Evolutionary conservation across 2,888 invertebrate genomes (phyloP).

Genomic region (Dichetophora obliterata): DNA sequence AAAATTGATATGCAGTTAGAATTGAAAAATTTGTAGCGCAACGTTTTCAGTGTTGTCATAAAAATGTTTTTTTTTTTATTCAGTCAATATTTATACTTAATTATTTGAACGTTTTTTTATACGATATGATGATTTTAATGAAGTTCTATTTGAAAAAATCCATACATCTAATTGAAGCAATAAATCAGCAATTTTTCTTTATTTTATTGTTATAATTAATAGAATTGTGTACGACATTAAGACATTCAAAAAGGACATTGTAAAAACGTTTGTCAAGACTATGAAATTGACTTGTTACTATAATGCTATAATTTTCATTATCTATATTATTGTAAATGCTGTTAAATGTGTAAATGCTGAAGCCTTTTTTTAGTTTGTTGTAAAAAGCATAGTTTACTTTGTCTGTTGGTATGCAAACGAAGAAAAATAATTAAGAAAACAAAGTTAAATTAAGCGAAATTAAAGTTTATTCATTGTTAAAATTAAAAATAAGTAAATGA

Average conservation of each 20-base stretch:
- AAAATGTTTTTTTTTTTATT: no score
- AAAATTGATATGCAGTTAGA: no score
- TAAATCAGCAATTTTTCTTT: constrained; percentile 20
- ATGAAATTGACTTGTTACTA: constrained; percentile 11
- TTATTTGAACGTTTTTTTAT: constrained; percentile 26
- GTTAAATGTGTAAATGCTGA: neutral
- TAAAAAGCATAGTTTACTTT: neutral
- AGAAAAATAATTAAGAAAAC: neutral
- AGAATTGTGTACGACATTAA: neutral
- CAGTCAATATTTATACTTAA: constrained; percentile 19
- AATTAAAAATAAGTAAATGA: neutral
- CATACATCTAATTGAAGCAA: no score
- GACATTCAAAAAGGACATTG: neutral
- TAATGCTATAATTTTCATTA: neutral
- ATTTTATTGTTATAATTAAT: neutral
- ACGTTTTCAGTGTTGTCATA: no score
- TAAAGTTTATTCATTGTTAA: constrained; percentile 14
- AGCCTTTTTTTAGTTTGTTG: neutral
- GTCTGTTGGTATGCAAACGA: neutral
- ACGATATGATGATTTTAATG: neutral
- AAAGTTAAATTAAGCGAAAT: neutral
- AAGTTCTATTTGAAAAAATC: neutral
- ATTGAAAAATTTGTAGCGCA: no score
- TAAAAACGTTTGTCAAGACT: constrained; percentile 9
- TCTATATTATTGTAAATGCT: constrained; percentile 1